phyloP scores from a whole-genome alignment of 2,797 vertebrate genomes.

The Tokudaia tokunoshimensis region DNA sequence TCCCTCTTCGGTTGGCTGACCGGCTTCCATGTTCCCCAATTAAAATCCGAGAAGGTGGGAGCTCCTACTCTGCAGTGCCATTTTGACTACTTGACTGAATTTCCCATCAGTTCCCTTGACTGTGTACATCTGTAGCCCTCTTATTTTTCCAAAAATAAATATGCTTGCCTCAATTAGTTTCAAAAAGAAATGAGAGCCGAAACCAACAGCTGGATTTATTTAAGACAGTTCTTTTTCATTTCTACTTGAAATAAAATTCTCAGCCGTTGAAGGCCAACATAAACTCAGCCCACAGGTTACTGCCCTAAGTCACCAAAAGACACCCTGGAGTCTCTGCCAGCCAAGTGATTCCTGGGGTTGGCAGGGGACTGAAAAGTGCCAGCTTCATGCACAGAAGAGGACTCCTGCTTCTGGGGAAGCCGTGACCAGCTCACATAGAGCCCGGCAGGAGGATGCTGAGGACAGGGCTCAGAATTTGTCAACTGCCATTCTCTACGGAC shows the following conservation, averaged over 20 bases:
- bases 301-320: conserved; percentile 59
- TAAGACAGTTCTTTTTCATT: conserved; percentile 56
- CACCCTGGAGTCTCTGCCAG: conserved; percentile 38
- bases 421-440: neutral
- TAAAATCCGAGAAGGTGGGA: neutral
- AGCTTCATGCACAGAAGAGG: neutral
- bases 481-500: neutral
- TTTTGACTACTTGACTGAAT: conserved; percentile 28
- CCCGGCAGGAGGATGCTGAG: conserved; percentile 13
- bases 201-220: conserved; percentile 73
- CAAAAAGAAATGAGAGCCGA: neutral
- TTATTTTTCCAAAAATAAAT: conserved; percentile 51
- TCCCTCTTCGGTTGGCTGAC: neutral
- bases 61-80: neutral
- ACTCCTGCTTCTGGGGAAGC: neutral
- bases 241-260: conserved; percentile 70
- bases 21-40: conserved; percentile 48
- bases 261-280: conserved; percentile 61
- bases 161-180: conserved; percentile 37
- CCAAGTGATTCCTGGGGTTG: neutral
- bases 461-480: neutral
- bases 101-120: neutral
- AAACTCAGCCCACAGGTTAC: conserved; percentile 51
- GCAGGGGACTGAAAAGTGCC: neutral
- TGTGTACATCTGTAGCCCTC: neutral